Evolutionary conservation across 2,888 invertebrate species (phyloP).

Genomic region (Phytoseiulus persimilis): DNA sequence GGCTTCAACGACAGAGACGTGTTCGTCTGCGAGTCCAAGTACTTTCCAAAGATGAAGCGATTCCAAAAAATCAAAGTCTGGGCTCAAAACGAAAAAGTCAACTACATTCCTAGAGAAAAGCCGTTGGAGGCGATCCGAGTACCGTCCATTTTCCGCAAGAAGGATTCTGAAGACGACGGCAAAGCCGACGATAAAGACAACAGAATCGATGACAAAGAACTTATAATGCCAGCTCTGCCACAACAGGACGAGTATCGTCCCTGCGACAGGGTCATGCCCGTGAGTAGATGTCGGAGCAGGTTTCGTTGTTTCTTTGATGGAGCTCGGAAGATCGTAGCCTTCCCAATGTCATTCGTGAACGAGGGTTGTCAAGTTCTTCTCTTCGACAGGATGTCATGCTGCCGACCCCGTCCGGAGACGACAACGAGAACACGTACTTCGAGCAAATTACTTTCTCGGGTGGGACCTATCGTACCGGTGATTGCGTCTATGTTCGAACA

Average conservation of each 20-base stretch:
- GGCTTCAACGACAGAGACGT: slow-evolving; percentile 83
- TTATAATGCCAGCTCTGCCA: slow-evolving; percentile 33
- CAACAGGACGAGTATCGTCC: slow-evolving; percentile 36
- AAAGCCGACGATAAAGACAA: slow-evolving; percentile 44
- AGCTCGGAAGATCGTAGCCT: too few relatives aligned
- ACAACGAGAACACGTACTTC: slow-evolving; percentile 33
- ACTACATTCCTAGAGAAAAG: slow-evolving; percentile 62
- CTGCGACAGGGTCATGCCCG: slow-evolving; percentile 39
- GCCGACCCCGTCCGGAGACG: slow-evolving; percentile 60
- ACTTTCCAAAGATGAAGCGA: slow-evolving; percentile 70
- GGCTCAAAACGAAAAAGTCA: slow-evolving; percentile 60
- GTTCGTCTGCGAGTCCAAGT: slow-evolving; percentile 91
- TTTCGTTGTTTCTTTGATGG: too few relatives aligned
- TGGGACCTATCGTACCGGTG: slow-evolving; percentile 76
- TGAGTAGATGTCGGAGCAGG: background rate
- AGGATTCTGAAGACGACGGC: slow-evolving; percentile 64
- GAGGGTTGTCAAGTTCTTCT: slow-evolving; percentile 40
- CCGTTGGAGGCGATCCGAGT: slow-evolving; percentile 74
- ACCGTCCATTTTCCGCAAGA: slow-evolving; percentile 70
- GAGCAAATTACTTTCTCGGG: slow-evolving; percentile 49
- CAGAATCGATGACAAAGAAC: slow-evolving; percentile 19
- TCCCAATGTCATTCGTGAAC: background rate
- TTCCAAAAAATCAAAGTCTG: slow-evolving; percentile 75
- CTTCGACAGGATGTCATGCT: slow-evolving; percentile 66
- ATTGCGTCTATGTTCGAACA: slow-evolving; percentile 87